Conservation (phyloP, 2,888 invertebrate genomes). For the Acronicta aceris region DNA sequence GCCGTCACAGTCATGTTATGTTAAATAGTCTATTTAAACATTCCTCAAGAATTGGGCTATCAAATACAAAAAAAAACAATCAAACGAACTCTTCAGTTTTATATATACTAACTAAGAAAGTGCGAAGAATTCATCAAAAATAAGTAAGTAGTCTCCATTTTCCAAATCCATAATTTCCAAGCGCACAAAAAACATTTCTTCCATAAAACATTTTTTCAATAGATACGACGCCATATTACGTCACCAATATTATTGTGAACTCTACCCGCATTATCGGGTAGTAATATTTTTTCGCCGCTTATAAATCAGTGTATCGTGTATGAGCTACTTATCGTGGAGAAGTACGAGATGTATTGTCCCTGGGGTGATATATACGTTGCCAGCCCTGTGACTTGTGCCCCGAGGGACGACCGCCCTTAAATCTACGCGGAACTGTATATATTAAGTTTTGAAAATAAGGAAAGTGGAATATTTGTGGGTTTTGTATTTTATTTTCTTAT, state of each 20-base stretch:
- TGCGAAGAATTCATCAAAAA: too few species aligned
- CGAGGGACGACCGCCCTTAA: conserved; percentile 61
- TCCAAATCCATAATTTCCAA: conserved; percentile 22
- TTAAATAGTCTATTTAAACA: too few species aligned
- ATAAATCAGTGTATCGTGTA: conserved; percentile 83
- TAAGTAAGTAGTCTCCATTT: neutral
- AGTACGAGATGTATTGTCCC: conserved; percentile 81
- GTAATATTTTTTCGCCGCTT: conserved; percentile 76
- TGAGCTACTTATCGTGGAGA: conserved; percentile 81
- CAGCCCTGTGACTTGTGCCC: conserved; percentile 70
- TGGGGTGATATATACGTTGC: conserved; percentile 73
- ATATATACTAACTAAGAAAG: too few species aligned
- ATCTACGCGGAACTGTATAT: conserved; percentile 55
- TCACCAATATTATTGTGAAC: conserved; percentile 56
- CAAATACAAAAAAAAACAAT: too few species aligned
- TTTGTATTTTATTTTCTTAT: conserved; percentile 41
- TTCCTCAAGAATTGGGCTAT: too few species aligned
- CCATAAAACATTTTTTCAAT: conserved; percentile 53
- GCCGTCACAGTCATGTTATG: too few species aligned
- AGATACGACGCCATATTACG: conserved; percentile 53
- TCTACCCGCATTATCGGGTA: conserved; percentile 58
- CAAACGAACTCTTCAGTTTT: too few species aligned
- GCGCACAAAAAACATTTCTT: conserved; percentile 14
- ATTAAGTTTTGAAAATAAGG: conserved; percentile 59
- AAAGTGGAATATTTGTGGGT: conserved; percentile 42